phyloP scores from a whole-genome alignment of 2,113 vertebrate species.

The Vombatus ursinus region DNA sequence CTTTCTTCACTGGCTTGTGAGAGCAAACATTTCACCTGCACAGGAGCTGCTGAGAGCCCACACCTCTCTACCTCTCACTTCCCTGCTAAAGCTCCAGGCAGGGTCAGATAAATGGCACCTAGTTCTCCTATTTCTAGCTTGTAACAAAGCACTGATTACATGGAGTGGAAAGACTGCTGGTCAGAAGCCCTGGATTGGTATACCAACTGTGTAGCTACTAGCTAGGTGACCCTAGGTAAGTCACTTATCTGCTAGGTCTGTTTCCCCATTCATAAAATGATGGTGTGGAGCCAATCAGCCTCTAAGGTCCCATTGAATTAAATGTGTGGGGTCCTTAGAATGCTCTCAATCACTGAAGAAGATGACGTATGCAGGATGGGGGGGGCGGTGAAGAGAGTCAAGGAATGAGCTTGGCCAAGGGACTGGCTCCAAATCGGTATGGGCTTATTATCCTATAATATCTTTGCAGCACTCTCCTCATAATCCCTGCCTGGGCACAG shows the following conservation, averaged over 20 bases:
- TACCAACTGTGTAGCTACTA: background rate
- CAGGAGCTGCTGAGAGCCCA: background rate
- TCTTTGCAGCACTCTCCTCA: background rate
- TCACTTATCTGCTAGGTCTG: background rate
- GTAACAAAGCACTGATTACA: background rate
- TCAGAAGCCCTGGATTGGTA: background rate
- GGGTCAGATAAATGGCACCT: background rate
- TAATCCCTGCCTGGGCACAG: background rate
- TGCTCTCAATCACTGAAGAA: background rate
- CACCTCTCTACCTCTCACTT: accelerated
- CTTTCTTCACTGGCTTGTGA: background rate
- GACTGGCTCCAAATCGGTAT: background rate
- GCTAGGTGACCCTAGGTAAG: background rate
- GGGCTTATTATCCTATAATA: background rate
- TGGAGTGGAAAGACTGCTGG: background rate
- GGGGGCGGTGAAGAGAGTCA: background rate
- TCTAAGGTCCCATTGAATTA: background rate
- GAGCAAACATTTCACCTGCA: background rate
- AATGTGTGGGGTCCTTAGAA: background rate
- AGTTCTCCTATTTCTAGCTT: background rate
- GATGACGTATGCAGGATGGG: background rate
- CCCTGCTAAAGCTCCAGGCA: background rate
- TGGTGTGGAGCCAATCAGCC: background rate
- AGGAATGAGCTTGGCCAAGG: background rate
- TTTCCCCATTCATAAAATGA: background rate